phyloP scores from a whole-genome alignment of 2,797 vertebrate species.

The Sebastes wilsoni region DNA sequence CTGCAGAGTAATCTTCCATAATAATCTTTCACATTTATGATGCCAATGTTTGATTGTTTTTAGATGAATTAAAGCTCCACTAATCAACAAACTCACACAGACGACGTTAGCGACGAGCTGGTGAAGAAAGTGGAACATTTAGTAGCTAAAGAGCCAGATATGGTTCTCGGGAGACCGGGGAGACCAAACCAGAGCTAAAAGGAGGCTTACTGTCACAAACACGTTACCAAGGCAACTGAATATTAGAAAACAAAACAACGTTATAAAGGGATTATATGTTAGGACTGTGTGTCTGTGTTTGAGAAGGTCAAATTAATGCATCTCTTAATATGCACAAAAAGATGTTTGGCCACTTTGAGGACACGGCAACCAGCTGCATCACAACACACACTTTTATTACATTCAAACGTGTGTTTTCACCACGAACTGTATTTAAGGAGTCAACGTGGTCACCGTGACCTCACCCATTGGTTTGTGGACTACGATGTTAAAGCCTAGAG shows the following conservation, averaged over 20 bases:
- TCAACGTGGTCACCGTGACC: too few relatives aligned
- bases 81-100: neutral
- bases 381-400: too few relatives aligned
- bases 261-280: neutral
- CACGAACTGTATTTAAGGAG: too few relatives aligned
- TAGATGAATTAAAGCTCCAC: neutral
- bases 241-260: neutral
- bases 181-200: neutral
- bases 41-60: conserved; percentile 4
- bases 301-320: neutral
- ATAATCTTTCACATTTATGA: neutral
- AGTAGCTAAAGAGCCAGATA: too few relatives aligned
- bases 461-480: too few relatives aligned
- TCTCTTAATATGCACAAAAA: too few relatives aligned
- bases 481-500: too few relatives aligned
- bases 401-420: too few relatives aligned
- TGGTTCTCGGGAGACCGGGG: neutral
- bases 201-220: neutral
- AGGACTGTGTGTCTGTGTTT: neutral
- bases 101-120: too few relatives aligned
- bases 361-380: too few relatives aligned
- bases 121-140: too few relatives aligned
- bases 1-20: neutral
- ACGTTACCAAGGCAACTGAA: neutral
- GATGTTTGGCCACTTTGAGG: too few relatives aligned